phyloP scores from a whole-genome alignment of 2,797 vertebrate genomes.

The Sebastiscus albofasciatus region DNA sequence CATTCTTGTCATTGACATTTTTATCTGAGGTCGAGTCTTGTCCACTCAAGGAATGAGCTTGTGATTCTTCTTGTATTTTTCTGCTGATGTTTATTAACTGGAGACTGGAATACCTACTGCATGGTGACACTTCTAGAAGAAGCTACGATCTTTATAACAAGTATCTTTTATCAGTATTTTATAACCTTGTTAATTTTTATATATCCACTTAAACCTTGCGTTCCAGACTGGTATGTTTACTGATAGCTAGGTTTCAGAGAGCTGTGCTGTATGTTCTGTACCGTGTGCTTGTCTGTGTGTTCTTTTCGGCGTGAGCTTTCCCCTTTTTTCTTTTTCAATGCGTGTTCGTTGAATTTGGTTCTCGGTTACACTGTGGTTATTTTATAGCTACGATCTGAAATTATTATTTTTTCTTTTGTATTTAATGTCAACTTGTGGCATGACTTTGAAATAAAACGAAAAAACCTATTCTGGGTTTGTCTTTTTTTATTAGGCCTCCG shows the following conservation, averaged over 20 bases:
- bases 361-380: conserved; percentile 87
- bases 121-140: conserved; percentile 84
- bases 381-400: conserved; percentile 79
- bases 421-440: conserved; percentile 90
- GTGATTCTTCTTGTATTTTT: conserved; percentile 84
- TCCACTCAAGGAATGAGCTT: conserved; percentile 78
- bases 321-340: conserved; percentile 35
- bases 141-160: conserved; percentile 81
- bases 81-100: conserved; percentile 79
- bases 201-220: conserved; percentile 69
- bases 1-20: conserved; percentile 42
- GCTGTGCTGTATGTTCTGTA: conserved; percentile 72
- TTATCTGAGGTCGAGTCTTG: conserved; percentile 52
- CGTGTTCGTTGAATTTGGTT: conserved; percentile 65
- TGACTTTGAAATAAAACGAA: conserved; percentile 87
- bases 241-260: conserved; percentile 67
- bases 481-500: too few relatives aligned
- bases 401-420: conserved; percentile 84
- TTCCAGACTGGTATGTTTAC: conserved; percentile 73
- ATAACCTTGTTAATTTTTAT: conserved; percentile 84
- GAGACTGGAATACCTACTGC: conserved; percentile 79
- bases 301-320: conserved; percentile 64
- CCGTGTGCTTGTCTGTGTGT: conserved; percentile 69
- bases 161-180: conserved; percentile 86
- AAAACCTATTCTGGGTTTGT: conserved; percentile 45